Conservation (phyloP, 1,140 invertebrate species). For the Phymorhynchus buccinoides region DNA sequence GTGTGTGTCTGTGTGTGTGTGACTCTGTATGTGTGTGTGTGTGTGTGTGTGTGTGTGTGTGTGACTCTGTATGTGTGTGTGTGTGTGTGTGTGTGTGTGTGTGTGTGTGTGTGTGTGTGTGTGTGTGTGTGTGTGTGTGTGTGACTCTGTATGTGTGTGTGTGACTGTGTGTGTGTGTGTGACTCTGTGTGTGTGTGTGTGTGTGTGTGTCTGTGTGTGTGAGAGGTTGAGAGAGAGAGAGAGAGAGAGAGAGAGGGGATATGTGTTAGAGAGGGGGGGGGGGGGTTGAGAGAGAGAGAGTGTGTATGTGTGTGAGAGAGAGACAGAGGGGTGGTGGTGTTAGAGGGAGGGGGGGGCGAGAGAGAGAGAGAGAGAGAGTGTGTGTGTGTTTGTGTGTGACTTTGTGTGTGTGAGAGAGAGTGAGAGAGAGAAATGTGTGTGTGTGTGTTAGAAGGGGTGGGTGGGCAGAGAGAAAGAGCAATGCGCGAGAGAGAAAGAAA, state of each 20-base stretch:
- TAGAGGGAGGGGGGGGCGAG: no score
- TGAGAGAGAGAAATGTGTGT: no score
- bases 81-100: conserved; percentile 21
- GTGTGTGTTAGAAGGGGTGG: no score
- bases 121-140: background rate
- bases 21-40: background rate
- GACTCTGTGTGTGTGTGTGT: background rate
- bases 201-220: background rate
- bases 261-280: no score
- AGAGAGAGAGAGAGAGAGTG: background rate
- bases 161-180: background rate
- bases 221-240: no score
- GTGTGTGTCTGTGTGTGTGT: background rate
- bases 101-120: conserved; percentile 19
- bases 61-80: background rate
- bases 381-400: background rate
- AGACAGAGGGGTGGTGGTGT: no score
- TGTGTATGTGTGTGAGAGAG: background rate
- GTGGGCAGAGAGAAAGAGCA: no score
- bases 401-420: background rate
- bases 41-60: background rate
- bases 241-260: background rate
- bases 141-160: background rate
- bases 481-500: no score
- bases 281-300: background rate